Conservation (phyloP, 2,797 vertebrate species). For the Mastacembelus armatus region DNA sequence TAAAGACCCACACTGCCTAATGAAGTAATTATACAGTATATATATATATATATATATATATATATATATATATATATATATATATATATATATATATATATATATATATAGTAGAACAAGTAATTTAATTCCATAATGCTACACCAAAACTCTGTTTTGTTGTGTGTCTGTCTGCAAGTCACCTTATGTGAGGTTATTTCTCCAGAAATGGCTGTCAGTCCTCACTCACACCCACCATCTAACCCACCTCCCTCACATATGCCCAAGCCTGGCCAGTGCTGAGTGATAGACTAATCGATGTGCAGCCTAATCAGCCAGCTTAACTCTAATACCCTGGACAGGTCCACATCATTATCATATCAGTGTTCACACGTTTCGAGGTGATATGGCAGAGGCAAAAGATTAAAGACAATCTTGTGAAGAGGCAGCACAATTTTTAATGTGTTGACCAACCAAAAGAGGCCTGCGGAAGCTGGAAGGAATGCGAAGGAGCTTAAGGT, state of each 20-base stretch:
- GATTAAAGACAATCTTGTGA: constrained; percentile 81
- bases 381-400: constrained; percentile 81
- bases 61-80: too few species aligned
- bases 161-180: constrained; percentile 30
- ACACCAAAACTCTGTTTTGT: too few species aligned
- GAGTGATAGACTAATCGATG: constrained; percentile 86
- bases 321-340: constrained; percentile 86
- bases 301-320: constrained; percentile 85
- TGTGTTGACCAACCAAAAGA: constrained; percentile 60
- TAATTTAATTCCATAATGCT: too few species aligned
- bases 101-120: too few species aligned
- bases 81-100: too few species aligned
- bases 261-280: constrained; percentile 65
- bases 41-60: too few species aligned
- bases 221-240: constrained; percentile 12
- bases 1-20: too few species aligned
- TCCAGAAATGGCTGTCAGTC: constrained; percentile 49
- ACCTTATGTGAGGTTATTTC: constrained; percentile 38
- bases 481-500: constrained; percentile 31
- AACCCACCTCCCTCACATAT: constrained; percentile 34
- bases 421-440: constrained; percentile 72
- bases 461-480: constrained; percentile 52
- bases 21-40: too few species aligned
- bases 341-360: constrained; percentile 88
- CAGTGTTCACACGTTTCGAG: constrained; percentile 80